phyloP scores from a whole-genome alignment of 2,888 invertebrate genomes.

The Megastigmus dorsalis region DNA sequence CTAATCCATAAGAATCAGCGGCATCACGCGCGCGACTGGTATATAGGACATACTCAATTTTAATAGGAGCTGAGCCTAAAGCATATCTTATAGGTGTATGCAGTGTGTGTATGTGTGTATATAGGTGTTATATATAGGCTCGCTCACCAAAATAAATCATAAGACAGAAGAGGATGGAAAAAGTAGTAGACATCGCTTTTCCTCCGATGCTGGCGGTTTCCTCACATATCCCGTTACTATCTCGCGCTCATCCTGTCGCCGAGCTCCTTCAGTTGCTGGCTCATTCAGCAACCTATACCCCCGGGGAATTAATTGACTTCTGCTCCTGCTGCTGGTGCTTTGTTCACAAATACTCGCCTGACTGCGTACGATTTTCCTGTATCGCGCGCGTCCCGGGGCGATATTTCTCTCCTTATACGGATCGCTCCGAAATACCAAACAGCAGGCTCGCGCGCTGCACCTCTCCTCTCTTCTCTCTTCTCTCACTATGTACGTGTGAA shows the following conservation, averaged over 20 bases:
- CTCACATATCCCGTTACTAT: conserved; percentile 25
- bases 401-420: neutral
- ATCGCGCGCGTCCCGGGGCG: too few relatives aligned
- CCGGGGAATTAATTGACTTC: neutral
- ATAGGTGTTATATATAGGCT: too few relatives aligned
- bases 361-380: neutral
- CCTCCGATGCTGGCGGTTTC: conserved; percentile 48
- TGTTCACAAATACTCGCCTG: neutral
- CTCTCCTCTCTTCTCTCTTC: too few relatives aligned
- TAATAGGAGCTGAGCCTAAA: neutral
- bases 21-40: neutral
- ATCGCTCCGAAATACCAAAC: neutral
- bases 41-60: neutral
- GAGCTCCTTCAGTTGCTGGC: neutral
- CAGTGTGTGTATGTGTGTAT: too few relatives aligned
- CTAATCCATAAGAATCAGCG: conserved; percentile 35
- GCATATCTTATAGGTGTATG: too few relatives aligned
- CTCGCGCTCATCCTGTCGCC: neutral
- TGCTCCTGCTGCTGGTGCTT: neutral
- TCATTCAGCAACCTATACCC: neutral
- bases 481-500: too few relatives aligned
- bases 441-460: neutral
- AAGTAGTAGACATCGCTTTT: conserved; percentile 71
- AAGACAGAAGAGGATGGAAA: conserved; percentile 68
- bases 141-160: conserved; percentile 72